Evolutionary conservation across 2,113 vertebrate genomes (phyloP), one percentile per base, ranked within the genome.

Genomic region (Lonchura striata): DNA sequence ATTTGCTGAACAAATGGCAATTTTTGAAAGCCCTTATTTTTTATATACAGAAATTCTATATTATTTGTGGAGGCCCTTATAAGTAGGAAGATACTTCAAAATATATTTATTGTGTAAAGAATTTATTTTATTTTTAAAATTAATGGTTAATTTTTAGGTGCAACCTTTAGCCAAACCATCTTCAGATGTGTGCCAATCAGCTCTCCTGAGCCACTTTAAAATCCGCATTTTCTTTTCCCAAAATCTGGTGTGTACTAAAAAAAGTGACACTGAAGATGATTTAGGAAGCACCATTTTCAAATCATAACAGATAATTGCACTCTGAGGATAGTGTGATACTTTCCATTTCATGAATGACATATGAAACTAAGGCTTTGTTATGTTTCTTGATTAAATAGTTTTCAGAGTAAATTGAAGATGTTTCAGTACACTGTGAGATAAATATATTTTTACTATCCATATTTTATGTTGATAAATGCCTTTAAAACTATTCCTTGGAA

Each of bases 381-480:
- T 59, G 11, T 91, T 86, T 86, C 60, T 74, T 83, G 37, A 93
- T 77, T 72, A 69, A 91, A 72, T 57, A 57, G 61, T 88, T 93
- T 79, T 61, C 79, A 72, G 49, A 72, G 18, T 79, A 93, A 76
- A 88, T 50, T 65, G 25, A 92, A 88, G 66, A 49, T 37, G 16
- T 72, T 74, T 76, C 37, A 41, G 49, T 70, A 57, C 22, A 49
- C 30, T 69, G 9, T n/a, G 66, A 86, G 71, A 94, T 74, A 87
- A 90, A 57, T 81, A 74, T 74, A 17, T 86, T 86, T 81, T 92
- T 57, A 81, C 9, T 92, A 44, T 47, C 68, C 9, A 39, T 91
- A 61, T 49, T 82, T 94, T 68, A 87, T 80, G 11, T 37, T 89
- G 69, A 93, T 52, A 85, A 86, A 93, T 94, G 25, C n/a, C n/a